Base-by-base conservation (phyloP, 2,888 invertebrate genomes). In the Phasia obesa region DNA sequence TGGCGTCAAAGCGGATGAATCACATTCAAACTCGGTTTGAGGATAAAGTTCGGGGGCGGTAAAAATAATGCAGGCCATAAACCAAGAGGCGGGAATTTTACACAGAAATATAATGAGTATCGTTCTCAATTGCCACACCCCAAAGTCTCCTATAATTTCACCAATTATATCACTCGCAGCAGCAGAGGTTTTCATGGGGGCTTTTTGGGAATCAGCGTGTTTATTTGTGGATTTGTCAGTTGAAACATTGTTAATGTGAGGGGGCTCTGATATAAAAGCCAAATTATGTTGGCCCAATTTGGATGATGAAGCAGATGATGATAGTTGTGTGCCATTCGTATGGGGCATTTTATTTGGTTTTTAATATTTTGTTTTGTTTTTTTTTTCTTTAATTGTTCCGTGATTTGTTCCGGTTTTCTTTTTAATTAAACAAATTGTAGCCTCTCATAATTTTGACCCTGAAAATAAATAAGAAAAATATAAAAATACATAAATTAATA, bases 1-100 rank as follows among this genome's bases (percentile, higher is more conserved):
- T 59, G 85, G 23, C 19, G 76, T 60, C n/a, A 84, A 9, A 57
- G 86, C 71, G 55, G 84, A 84, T 0, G 86, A 78, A 57, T 88
- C 88, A 81, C 90, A 90, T 77, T 69, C 78, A 67, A 88, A 90
- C 55, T 90, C 90, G 0, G 86, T 84, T 17, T 85, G 86, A 0
- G 90, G 87, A 79, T 89, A 87, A 0, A 92, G 87, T 42, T 89
- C 89, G 2, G 92, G 92, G 0, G 92, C 92, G 0, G 92, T 92
- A 84, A 92, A 92, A 47, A 92, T 91, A 19, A 92, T 90, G 85
- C 92, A 92, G 62, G 92, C 92, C 92, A 92, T 92, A 84, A 92
- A 92, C 92, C 92, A 92, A 2, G 92, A 92, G 4, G 92, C 90
- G 2, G 92, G 92, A 65, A 92, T 91, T 86, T 92, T 92, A 82